Conservation (phyloP, 2,888 invertebrate genomes). For the Anorthoa munda region DNA sequence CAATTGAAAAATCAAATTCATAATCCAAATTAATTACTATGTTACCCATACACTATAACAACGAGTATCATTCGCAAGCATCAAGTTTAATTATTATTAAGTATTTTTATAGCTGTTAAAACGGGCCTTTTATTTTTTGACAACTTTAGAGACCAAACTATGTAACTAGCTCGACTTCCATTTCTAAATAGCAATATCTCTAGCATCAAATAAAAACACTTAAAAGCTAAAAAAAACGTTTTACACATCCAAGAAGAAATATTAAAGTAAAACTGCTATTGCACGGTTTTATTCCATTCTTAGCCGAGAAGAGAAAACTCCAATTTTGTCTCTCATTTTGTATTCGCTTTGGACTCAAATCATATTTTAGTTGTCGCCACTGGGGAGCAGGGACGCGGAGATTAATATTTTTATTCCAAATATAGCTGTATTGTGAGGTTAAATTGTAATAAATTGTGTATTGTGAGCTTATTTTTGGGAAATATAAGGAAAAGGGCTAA, state of each 20-base stretch:
- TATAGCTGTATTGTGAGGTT: constrained; percentile 56
- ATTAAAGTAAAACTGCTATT: constrained; percentile 74
- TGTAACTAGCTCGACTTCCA: constrained; percentile 10
- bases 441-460: constrained; percentile 59
- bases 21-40: too few relatives aligned
- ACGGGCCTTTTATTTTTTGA: too few relatives aligned
- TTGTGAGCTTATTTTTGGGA: constrained; percentile 18
- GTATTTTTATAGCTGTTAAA: too few relatives aligned
- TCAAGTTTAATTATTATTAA: too few relatives aligned
- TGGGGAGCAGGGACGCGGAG: constrained; percentile 52
- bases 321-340: constrained; percentile 82
- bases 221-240: constrained; percentile 66
- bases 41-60: too few relatives aligned
- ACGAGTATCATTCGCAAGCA: too few relatives aligned
- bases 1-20: too few relatives aligned
- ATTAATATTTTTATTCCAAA: constrained; percentile 65
- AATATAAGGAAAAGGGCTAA: constrained; percentile 19
- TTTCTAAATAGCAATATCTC: constrained; percentile 25
- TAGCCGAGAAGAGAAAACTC: constrained; percentile 75
- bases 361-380: constrained; percentile 80
- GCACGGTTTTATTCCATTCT: constrained; percentile 76
- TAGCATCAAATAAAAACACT: constrained; percentile 54
- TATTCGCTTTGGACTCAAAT: constrained; percentile 80
- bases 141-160: too few relatives aligned
- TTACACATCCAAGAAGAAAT: constrained; percentile 73